phyloP scores from a whole-genome alignment of 2,113 vertebrate genomes.

The Colossoma macropomum region DNA sequence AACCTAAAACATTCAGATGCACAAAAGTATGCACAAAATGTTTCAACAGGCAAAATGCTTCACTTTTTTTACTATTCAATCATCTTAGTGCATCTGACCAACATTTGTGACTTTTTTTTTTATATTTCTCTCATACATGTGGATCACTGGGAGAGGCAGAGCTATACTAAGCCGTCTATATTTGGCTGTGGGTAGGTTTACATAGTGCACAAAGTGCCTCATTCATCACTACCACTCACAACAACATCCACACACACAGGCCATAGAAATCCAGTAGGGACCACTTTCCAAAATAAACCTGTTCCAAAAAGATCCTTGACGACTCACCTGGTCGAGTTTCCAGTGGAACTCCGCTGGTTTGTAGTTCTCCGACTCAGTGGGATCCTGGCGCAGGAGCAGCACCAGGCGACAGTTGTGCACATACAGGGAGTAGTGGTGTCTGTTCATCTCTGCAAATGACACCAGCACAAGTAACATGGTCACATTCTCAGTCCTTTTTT shows the following conservation, averaged over 20 bases:
- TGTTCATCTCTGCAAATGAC: constrained; percentile 87
- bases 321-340: constrained; percentile 91
- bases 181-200: neutral
- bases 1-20: neutral
- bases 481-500: neutral
- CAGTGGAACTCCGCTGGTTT: constrained; percentile 97
- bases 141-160: neutral
- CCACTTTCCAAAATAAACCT: constrained; percentile 1
- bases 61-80: neutral
- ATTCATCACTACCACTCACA: neutral
- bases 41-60: neutral
- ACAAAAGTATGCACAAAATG: neutral
- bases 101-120: neutral
- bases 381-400: constrained; percentile 93
- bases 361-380: constrained; percentile 84
- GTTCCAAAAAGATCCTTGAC: neutral
- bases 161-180: neutral
- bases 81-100: neutral
- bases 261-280: neutral
- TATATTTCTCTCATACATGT: neutral
- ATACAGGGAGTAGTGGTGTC: constrained; percentile 91
- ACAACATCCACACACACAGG: constrained; percentile 6
- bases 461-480: neutral
- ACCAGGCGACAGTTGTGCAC: constrained; percentile 92
- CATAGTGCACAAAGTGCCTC: constrained; percentile 19